These are phyloP conservation scores for Trachemys scripta DNA, from an alignment of 2,113 vertebrate species.

Conservation along the genomic window DNA sequence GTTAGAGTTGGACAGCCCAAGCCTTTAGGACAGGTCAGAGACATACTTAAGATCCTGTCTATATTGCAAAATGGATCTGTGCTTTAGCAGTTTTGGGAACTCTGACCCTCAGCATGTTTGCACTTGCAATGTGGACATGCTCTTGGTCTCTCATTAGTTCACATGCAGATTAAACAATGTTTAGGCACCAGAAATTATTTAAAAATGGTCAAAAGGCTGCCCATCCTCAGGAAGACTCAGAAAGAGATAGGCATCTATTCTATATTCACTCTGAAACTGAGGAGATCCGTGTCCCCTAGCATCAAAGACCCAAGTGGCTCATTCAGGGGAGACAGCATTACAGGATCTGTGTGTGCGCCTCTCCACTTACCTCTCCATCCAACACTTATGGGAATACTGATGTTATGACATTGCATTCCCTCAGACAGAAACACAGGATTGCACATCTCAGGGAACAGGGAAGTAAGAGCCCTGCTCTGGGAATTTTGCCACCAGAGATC, in stretches of 20 bases:
- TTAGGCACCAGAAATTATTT: background rate
- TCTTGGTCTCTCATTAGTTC: background rate
- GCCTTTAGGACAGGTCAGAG: background rate
- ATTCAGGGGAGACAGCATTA: background rate
- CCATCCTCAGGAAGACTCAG: background rate
- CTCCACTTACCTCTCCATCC: background rate
- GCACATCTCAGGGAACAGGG: background rate
- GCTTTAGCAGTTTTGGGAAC: background rate
- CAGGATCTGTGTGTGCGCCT: background rate
- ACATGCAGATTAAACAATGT: background rate
- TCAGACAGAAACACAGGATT: background rate
- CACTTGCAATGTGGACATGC: background rate
- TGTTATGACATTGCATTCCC: background rate
- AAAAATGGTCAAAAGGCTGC: background rate
- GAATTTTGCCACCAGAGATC: fast-evolving
- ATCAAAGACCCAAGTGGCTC: background rate
- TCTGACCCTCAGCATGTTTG: background rate
- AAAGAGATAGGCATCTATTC: background rate
- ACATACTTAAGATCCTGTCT: background rate
- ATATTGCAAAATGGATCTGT: background rate
- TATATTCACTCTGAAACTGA: no score
- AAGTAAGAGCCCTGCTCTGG: background rate
- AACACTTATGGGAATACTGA: background rate
- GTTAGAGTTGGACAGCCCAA: background rate
- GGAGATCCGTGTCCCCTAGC: background rate